phyloP scores from a whole-genome alignment of 2,888 invertebrate genomes.

The Caenorhabditis wallacei region DNA sequence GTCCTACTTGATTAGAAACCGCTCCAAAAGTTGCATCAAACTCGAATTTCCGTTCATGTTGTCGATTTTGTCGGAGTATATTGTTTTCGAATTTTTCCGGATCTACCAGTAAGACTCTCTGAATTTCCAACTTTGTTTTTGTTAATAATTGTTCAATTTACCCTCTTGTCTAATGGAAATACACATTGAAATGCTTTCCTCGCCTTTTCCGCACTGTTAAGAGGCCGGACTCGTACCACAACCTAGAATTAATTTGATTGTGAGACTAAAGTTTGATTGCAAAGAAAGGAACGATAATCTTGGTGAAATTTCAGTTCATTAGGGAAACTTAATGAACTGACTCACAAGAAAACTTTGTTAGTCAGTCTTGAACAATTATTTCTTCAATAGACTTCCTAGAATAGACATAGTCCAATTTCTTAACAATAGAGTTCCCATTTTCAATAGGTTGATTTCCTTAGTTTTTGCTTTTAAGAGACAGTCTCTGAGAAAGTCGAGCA shows the following conservation, averaged over 20 bases:
- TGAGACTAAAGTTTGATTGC: neutral
- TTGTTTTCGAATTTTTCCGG: slow-evolving; percentile 86
- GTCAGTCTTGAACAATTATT: neutral
- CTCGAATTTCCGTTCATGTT: slow-evolving; percentile 90
- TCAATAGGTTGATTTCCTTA: slow-evolving; percentile 23
- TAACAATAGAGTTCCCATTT: slow-evolving; percentile 6
- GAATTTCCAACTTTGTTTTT: slow-evolving; percentile 61
- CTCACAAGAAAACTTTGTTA: too few relatives aligned
- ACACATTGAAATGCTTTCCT: slow-evolving; percentile 87
- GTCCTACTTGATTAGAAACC: slow-evolving; percentile 89
- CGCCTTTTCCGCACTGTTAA: slow-evolving; percentile 88
- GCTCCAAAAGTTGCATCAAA: slow-evolving; percentile 94
- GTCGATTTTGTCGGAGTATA: slow-evolving; percentile 88
- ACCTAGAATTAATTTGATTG: slow-evolving; percentile 86
- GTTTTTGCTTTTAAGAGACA: slow-evolving; percentile 16
- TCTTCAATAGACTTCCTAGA: neutral
- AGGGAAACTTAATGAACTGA: too few relatives aligned
- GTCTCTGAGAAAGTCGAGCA: too few relatives aligned
- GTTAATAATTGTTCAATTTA: slow-evolving; percentile 80
- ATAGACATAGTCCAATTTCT: neutral
- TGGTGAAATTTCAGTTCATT: too few relatives aligned
- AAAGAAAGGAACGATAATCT: too few relatives aligned
- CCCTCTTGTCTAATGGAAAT: slow-evolving; percentile 90
- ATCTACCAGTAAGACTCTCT: slow-evolving; percentile 89
- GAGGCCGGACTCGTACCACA: slow-evolving; percentile 92